Evolutionary conservation across 2,113 vertebrate genomes (phyloP).

Genomic region (Microtus pennsylvanicus): DNA sequence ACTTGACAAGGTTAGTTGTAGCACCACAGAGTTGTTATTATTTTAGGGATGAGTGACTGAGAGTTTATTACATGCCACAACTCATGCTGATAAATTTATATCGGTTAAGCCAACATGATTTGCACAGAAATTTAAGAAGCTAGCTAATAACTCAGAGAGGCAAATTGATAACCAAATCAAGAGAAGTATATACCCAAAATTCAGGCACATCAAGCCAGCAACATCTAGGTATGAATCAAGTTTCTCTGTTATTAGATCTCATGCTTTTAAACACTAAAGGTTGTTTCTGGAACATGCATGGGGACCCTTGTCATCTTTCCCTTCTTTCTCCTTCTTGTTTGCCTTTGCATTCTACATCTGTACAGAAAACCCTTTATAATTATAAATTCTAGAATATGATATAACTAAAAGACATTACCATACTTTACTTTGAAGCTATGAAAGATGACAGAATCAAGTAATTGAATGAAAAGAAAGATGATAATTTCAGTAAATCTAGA

Average conservation of each 20-base stretch:
- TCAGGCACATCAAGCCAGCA: neutral
- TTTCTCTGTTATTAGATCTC: neutral
- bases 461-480: rapidly evolving
- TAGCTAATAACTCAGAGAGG: neutral
- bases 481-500: neutral
- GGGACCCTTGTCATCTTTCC: neutral
- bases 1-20: neutral
- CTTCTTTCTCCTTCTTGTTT: neutral
- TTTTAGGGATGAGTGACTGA: slow-evolving; percentile 6
- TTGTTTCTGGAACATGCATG: rapidly evolving
- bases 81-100: neutral
- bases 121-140: slow-evolving; percentile 11
- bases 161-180: neutral
- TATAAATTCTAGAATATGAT: neutral
- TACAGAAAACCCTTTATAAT: neutral
- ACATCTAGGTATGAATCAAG: neutral
- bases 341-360: neutral
- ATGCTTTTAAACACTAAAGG: neutral
- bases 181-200: neutral
- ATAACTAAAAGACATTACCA: neutral
- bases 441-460: neutral
- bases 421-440: neutral
- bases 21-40: neutral
- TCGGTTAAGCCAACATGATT: neutral
- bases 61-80: neutral